Percentiles rank a stretch among this genome's conserved stretches.
Evolutionary conservation across 2,113 vertebrate genomes (phyloP).

Genomic region (Rhinogobius similis): DNA sequence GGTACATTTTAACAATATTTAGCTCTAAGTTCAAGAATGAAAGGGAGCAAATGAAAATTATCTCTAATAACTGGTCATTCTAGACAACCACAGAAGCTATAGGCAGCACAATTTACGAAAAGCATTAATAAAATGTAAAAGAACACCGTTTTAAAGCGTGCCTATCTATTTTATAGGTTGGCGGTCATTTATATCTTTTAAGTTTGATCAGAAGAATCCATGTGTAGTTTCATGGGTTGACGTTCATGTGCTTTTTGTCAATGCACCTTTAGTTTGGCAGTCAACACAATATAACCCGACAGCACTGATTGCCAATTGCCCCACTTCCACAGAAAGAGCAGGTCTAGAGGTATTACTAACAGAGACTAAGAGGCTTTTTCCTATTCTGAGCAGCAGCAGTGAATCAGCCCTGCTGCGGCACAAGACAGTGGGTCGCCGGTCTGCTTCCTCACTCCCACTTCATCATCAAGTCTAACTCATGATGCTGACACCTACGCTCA

Average conservation of each 20-base stretch:
- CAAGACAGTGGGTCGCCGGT: conserved; percentile 24
- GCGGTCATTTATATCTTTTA: background rate
- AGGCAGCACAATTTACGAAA: too few species aligned
- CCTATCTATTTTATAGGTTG: too few species aligned
- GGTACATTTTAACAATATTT: too few species aligned
- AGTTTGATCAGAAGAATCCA: background rate
- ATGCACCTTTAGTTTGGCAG: background rate
- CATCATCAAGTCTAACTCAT: background rate
- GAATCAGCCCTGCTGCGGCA: too few species aligned
- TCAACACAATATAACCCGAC: conserved; percentile 26
- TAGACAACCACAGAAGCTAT: background rate
- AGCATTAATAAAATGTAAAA: too few species aligned
- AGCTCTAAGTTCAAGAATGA: too few species aligned
- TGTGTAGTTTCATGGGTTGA: background rate
- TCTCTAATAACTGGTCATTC: background rate
- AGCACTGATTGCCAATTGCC: conserved; percentile 26
- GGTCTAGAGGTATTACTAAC: conserved; percentile 46
- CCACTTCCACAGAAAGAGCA: conserved; percentile 53
- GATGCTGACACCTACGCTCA: background rate
- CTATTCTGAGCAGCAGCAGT: conserved; percentile 59
- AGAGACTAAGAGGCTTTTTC: conserved; percentile 71
- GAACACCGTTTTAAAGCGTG: background rate
- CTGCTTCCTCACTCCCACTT: background rate
- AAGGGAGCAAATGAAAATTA: too few species aligned
- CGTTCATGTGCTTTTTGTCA: background rate